phyloP scores from a whole-genome alignment of 2,797 vertebrate genomes.

The Xenopus petersii region DNA sequence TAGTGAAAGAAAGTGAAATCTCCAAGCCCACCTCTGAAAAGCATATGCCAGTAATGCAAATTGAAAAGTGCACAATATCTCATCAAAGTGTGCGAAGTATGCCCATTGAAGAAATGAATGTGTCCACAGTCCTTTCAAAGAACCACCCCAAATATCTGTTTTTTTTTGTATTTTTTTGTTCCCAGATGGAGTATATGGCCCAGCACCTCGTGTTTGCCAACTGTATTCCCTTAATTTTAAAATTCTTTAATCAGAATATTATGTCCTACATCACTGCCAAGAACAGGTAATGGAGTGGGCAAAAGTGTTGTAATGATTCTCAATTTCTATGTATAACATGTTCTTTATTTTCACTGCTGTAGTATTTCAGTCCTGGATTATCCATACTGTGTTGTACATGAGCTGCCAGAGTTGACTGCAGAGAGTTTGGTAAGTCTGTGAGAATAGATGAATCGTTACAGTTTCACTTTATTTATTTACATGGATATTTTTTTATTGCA shows the following conservation, averaged over 20 bases:
- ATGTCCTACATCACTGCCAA: slow-evolving; percentile 99
- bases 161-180: not conserved
- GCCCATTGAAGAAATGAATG: too few species aligned
- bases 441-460: not conserved
- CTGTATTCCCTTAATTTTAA: slow-evolving; percentile 96
- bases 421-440: slow-evolving; percentile 84
- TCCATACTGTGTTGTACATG: slow-evolving; percentile 88
- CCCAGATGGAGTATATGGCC: slow-evolving; percentile 97
- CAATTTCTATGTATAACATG: too few species aligned
- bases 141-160: too few species aligned
- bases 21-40: too few species aligned
- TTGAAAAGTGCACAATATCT: too few species aligned
- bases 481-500: too few species aligned
- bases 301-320: too few species aligned
- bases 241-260: slow-evolving; percentile 99
- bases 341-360: slow-evolving; percentile 25
- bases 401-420: slow-evolving; percentile 91
- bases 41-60: too few species aligned
- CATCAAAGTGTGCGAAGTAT: too few species aligned
- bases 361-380: slow-evolving; percentile 97
- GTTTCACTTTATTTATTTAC: too few species aligned
- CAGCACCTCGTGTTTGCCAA: slow-evolving; percentile 98
- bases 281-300: slow-evolving; percentile 77
- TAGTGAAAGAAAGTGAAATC: too few species aligned
- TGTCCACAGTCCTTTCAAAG: too few species aligned